phyloP scores from a whole-genome alignment of 2,797 vertebrate genomes.

The Scarus forsteni region DNA sequence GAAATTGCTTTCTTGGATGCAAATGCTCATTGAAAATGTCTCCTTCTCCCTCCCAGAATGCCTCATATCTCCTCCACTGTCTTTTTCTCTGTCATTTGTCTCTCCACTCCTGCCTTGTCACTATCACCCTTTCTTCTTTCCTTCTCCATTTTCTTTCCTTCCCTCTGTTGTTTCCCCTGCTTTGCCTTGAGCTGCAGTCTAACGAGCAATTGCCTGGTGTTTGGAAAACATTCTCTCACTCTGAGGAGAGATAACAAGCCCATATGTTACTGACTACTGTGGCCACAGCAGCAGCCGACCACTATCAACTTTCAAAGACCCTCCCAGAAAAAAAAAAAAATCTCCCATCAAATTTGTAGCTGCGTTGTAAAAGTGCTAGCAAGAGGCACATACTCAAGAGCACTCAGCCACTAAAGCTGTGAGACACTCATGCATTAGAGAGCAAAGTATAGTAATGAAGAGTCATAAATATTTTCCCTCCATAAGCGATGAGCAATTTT shows the following conservation, averaged over 20 bases:
- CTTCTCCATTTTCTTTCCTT: conserved; percentile 4
- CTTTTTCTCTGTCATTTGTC: conserved; percentile 19
- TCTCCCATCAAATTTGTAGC: conserved; percentile 45
- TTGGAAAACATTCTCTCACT: conserved; percentile 57
- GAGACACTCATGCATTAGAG: conserved; percentile 42
- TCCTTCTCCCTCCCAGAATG: not conserved
- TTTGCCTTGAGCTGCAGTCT: conserved; percentile 67
- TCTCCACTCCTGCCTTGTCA: conserved; percentile 26
- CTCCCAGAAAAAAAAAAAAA: conserved; percentile 42
- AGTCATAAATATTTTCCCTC: conserved; percentile 50
- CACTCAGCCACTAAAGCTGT: conserved; percentile 24
- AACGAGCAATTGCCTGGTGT: conserved; percentile 66
- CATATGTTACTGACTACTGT: conserved; percentile 72
- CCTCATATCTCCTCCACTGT: conserved; percentile 4
- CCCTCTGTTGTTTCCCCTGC: conserved; percentile 11
- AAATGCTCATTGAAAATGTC: not conserved
- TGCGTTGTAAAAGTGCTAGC: conserved; percentile 37
- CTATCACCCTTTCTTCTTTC: conserved; percentile 38
- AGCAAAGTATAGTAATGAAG: conserved; percentile 49
- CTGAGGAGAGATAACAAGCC: conserved; percentile 71
- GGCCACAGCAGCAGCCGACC: conserved; percentile 53
- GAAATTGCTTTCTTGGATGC: conserved; percentile 12
- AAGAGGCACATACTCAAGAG: conserved; percentile 28
- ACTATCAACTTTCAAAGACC: conserved; percentile 51
- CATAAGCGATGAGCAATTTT: conserved; percentile 49